Conservation (phyloP, 2,888 invertebrate species). For the Litoditis marina region DNA sequence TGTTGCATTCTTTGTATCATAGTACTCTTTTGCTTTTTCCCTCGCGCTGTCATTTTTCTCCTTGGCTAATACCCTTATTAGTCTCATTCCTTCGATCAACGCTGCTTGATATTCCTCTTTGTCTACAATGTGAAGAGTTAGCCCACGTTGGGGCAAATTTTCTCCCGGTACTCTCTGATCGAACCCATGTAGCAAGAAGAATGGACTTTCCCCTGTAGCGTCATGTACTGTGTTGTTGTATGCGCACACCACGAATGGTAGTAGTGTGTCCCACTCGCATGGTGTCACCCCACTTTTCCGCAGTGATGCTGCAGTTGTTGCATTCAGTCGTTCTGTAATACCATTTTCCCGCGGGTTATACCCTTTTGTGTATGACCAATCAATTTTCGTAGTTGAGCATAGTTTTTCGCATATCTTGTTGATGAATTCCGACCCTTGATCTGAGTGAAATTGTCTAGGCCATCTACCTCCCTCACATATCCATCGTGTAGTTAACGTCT, state of each 20-base stretch:
- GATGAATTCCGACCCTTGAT: conserved; percentile 22
- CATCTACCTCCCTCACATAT: conserved; percentile 18
- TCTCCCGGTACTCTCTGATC: conserved; percentile 8
- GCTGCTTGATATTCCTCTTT: conserved; percentile 16
- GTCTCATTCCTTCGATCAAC: neutral
- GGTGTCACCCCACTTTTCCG: conserved; percentile 12
- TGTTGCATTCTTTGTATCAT: conserved; percentile 18
- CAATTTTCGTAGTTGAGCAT: conserved; percentile 9
- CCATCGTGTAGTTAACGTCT: conserved; percentile 20
- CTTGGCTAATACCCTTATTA: conserved; percentile 3
- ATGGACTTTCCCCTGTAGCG: conserved; percentile 22
- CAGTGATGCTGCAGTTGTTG: conserved; percentile 18
- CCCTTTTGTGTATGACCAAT: conserved; percentile 16
- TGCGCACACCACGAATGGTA: conserved; percentile 27
- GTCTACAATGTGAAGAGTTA: conserved; percentile 1
- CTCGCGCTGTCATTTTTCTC: conserved; percentile 9
- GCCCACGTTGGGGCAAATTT: neutral
- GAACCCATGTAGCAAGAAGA: conserved; percentile 20
- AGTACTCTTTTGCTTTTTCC: conserved; percentile 7
- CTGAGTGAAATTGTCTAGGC: conserved; percentile 14
- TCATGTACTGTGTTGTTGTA: conserved; percentile 26
- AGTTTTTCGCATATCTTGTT: conserved; percentile 14
- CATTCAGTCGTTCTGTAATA: conserved; percentile 23
- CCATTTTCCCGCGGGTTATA: conserved; percentile 36
- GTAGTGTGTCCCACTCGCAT: conserved; percentile 24